These are phyloP conservation scores for Nemotelus nigrinus DNA, from an alignment of 2,888 invertebrate species.

Conservation along the genomic window DNA sequence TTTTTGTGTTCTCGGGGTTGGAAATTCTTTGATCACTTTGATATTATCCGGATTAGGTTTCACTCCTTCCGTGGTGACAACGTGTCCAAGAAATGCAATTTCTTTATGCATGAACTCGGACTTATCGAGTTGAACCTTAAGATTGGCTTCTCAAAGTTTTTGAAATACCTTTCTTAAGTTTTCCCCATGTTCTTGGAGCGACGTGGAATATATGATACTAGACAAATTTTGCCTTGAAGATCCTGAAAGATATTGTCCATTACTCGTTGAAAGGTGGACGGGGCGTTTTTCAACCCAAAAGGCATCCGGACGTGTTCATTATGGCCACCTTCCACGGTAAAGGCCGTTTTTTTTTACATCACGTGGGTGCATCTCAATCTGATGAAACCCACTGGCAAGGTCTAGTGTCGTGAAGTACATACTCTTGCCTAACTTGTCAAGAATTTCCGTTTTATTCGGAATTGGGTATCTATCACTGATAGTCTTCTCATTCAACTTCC, in stretches of 20 bases:
- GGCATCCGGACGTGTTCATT: too few relatives aligned
- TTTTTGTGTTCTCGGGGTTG: not conserved
- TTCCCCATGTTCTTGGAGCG: constrained; percentile 7
- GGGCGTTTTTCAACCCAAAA: constrained; percentile 48
- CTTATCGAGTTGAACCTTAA: constrained; percentile 33
- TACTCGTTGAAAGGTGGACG: constrained; percentile 48
- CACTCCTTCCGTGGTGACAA: too few relatives aligned
- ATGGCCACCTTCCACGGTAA: constrained; percentile 47
- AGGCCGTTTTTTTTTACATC: constrained; percentile 57
- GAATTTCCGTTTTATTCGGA: constrained; percentile 56
- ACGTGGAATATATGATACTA: constrained; percentile 23
- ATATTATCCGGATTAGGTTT: too few relatives aligned
- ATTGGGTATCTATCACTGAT: constrained; percentile 51
- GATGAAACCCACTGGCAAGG: too few relatives aligned
- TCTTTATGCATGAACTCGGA: constrained; percentile 44
- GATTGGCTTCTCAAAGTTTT: too few relatives aligned
- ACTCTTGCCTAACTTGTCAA: constrained; percentile 56
- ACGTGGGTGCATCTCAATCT: constrained; percentile 55
- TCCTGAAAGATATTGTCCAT: constrained; percentile 46
- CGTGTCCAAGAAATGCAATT: constrained; percentile 41
- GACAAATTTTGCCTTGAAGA: constrained; percentile 36
- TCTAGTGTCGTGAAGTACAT: constrained; percentile 57
- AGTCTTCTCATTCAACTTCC: constrained; percentile 53
- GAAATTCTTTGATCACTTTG: not conserved
- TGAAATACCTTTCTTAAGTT: constrained; percentile 2